Evolutionary conservation across 2,797 vertebrate species (phyloP).

Genomic region (Peromyscus nudipes): DNA sequence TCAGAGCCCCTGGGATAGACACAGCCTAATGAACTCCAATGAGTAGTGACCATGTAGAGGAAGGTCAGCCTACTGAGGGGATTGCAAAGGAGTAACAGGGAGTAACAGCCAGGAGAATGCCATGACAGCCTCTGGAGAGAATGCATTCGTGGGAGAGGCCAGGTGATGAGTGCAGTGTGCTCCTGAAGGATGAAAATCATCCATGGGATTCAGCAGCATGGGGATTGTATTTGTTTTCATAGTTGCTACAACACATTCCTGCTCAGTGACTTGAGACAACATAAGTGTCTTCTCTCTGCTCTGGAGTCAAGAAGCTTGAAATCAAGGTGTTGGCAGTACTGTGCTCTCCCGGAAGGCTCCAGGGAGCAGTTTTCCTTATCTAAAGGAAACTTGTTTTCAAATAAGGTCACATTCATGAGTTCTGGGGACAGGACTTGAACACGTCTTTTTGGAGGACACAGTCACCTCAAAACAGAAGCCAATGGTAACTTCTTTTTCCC

Average conservation of each 20-base stretch:
- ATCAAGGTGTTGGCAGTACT: neutral
- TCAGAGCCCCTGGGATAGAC: neutral
- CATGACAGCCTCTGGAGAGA: neutral
- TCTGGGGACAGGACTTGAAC: neutral
- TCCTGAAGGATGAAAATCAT: neutral
- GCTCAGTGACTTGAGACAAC: neutral
- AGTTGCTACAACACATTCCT: neutral
- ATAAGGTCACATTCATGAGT: neutral
- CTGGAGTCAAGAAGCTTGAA: neutral
- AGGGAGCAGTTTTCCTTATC: neutral
- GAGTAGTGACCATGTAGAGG: neutral
- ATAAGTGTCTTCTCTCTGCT: neutral
- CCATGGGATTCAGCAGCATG: neutral
- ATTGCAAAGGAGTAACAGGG: neutral
- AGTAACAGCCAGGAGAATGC: neutral
- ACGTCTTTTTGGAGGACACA: neutral
- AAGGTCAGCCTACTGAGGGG: neutral
- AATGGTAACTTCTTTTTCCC: neutral
- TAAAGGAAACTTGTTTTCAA: neutral
- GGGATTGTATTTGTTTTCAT: neutral
- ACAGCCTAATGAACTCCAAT: neutral
- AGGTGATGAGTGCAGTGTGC: neutral
- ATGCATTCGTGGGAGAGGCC: neutral
- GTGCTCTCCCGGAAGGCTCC: neutral
- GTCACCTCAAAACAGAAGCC: neutral